Conservation (phyloP, 2,888 invertebrate genomes). For the Pheosia gnoma region DNA sequence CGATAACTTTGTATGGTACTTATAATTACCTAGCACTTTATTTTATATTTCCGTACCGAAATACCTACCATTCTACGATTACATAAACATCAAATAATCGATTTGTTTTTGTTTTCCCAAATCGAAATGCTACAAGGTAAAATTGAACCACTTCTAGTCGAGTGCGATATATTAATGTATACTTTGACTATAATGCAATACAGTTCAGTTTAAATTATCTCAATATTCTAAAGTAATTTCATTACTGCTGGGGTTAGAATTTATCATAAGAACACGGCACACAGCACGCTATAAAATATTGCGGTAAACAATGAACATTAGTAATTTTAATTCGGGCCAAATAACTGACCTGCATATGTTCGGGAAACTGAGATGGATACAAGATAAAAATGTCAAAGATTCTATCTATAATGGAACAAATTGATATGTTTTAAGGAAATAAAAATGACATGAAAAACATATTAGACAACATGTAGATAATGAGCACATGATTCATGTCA, state of each 20-base stretch:
- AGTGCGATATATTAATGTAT: not conserved
- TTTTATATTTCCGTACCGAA: not conserved
- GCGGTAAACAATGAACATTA: not conserved
- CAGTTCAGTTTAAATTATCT: too few relatives aligned
- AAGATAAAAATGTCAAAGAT: not conserved
- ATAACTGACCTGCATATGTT: not conserved
- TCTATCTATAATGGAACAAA: not conserved
- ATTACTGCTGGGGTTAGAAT: not conserved
- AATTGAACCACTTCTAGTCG: too few relatives aligned
- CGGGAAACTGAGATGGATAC: not conserved
- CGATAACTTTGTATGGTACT: not conserved
- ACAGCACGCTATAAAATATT: not conserved
- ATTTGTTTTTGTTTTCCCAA: not conserved
- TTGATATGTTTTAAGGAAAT: conserved; percentile 2
- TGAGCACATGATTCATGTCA: conserved; percentile 3
- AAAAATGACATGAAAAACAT: conserved; percentile 5
- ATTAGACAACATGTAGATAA: not conserved
- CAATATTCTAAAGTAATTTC: too few relatives aligned
- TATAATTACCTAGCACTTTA: not conserved
- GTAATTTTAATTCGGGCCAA: not conserved
- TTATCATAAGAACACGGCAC: not conserved
- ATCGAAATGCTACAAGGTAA: not conserved
- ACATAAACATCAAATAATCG: not conserved
- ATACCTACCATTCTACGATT: not conserved
- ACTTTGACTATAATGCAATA: not conserved